Base-by-base conservation (phyloP, 2,797 vertebrate species). In the Pterois miles region DNA sequence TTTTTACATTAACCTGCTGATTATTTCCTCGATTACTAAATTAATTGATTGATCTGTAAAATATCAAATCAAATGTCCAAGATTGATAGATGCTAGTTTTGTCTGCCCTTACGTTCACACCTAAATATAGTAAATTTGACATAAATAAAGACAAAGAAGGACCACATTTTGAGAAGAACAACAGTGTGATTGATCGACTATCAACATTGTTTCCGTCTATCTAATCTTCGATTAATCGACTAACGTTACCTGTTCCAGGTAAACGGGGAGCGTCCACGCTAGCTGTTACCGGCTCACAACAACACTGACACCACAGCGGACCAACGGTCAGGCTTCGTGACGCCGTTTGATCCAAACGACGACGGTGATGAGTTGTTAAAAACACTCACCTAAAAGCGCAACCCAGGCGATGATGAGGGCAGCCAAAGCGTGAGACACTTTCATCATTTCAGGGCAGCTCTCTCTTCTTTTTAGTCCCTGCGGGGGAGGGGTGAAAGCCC, bases 371-470 rank as follows among this genome's bases (percentile, higher is more conserved):
- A 23, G n/a, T 52, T 2, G 13, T 48, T 8, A 40, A 48, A 78
- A 76, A 85, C 60, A 93, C 94, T 95, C 78, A 96, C 95, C 95
- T 7, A 92, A 59, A 46, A 86, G 22, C 11, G 87, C 71, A 5
- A 78, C 54, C 40, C 85, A 93, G 74, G 69, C 80, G 54, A 91
- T 3, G 71, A 83, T 11, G 16, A 90, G 48, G 65, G 65, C 40
- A 2, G 60, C 25, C 20, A 65, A 29, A 4, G 65, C 36, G 9
- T 23, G 71, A n/a, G 23, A 71, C 36, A 34, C 64, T 31, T 80
- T 86, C 95, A 96, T 95, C 65, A 40, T 93, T 60, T 23, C 29
- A 4, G 18, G 1, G 9, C 4, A 4, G 11, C 10, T 16, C 20
- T 38, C 2, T 13, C 22, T 18, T 27, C 9, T 23, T 20, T 11